phyloP scores from a whole-genome alignment of 2,797 vertebrate genomes.

The Remorina albescens region DNA sequence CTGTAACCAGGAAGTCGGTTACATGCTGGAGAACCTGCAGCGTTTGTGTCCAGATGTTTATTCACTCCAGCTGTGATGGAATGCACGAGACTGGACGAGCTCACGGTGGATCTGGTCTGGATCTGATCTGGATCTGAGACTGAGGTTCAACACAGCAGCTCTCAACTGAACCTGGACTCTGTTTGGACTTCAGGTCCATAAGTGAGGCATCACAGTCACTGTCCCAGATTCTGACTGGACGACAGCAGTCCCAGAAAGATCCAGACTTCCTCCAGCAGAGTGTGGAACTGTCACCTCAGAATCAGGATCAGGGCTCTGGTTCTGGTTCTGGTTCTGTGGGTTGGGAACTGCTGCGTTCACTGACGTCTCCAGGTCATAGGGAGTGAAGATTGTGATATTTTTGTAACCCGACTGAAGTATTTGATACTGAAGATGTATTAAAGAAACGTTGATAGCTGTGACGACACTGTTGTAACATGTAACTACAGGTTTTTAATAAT shows the following conservation, averaged over 20 bases:
- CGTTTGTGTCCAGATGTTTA: constrained; percentile 56
- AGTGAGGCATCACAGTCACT: not conserved
- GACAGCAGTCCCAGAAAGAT: not conserved
- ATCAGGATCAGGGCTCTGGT: not conserved
- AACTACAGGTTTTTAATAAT: constrained; percentile 65
- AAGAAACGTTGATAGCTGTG: constrained; percentile 54
- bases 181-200: not conserved
- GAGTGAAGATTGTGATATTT: constrained; percentile 53
- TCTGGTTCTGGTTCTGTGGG: not conserved
- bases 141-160: constrained; percentile 35
- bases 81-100: constrained; percentile 21
- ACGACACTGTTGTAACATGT: constrained; percentile 50
- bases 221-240: not conserved
- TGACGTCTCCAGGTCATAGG: not conserved
- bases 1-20: constrained; percentile 53
- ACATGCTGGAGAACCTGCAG: constrained; percentile 75
- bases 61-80: constrained; percentile 33
- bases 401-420: constrained; percentile 73
- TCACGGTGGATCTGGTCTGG: not conserved
- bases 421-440: constrained; percentile 73
- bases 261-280: not conserved
- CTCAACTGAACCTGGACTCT: no score
- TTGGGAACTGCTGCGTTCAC: constrained; percentile 44
- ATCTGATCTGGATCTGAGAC: not conserved
- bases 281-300: not conserved